Percentiles rank a stretch among this genome's conserved stretches.
phyloP scores from a whole-genome alignment of 1,140 invertebrate genomes.

The Chrysopa pallens region DNA sequence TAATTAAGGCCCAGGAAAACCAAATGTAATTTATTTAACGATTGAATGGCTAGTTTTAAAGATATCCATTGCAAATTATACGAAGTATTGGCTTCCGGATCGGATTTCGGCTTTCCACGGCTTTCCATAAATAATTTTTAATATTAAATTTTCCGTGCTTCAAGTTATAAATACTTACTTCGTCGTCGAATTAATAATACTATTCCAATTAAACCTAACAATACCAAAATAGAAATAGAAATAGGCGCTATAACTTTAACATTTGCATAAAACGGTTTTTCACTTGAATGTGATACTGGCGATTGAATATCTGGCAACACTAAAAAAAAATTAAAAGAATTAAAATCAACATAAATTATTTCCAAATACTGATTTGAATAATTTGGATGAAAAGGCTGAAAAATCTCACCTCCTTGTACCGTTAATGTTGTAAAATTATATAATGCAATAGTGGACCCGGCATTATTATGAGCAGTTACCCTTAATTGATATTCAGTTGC shows the following conservation, averaged over 20 bases:
- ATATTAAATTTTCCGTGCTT: too few species aligned
- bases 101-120: too few species aligned
- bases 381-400: too few species aligned
- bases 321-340: constrained; percentile 14
- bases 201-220: constrained; percentile 38
- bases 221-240: constrained; percentile 40
- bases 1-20: too few species aligned
- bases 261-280: constrained; percentile 48
- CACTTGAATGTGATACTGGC: constrained; percentile 35
- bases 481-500: constrained; percentile 74
- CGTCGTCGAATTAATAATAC: constrained; percentile 40
- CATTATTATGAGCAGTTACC: constrained; percentile 82
- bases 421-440: constrained; percentile 75
- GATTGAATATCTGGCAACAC: constrained; percentile 35
- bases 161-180: constrained; percentile 29
- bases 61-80: too few species aligned
- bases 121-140: too few species aligned
- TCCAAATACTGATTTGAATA: too few species aligned
- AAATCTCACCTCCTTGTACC: constrained; percentile 39
- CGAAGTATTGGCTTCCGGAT: too few species aligned
- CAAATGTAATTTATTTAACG: too few species aligned
- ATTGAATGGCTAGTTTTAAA: too few species aligned
- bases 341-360: background rate
- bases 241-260: constrained; percentile 49
- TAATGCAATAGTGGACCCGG: constrained; percentile 69